Conservation (phyloP, 2,888 invertebrate species). For the Galerucella calmariensis region DNA sequence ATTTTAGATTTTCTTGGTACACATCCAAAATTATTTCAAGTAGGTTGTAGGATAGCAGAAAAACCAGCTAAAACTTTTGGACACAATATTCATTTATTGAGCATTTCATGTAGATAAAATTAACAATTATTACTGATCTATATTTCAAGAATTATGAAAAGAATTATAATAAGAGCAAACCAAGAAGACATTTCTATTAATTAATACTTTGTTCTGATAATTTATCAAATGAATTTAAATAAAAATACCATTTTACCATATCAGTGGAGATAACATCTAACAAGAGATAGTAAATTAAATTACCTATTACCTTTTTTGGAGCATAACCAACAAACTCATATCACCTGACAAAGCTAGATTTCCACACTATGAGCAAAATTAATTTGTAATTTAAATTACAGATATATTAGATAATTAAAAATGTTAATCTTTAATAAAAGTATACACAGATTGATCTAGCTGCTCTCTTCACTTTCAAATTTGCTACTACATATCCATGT, state of each 20-base stretch:
- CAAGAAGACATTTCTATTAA: neutral
- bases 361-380: too few relatives aligned
- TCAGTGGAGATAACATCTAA: neutral
- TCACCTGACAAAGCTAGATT: neutral
- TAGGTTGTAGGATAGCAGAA: neutral
- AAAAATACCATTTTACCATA: neutral
- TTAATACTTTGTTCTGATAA: neutral
- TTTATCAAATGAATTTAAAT: neutral
- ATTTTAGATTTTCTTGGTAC: conserved; percentile 8
- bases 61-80: neutral
- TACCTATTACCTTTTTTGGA: neutral
- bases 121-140: too few relatives aligned
- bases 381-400: too few relatives aligned
- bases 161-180: too few relatives aligned
- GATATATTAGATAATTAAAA: too few relatives aligned
- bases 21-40: conserved; percentile 8
- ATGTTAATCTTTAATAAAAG: too few relatives aligned
- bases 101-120: too few relatives aligned
- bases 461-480: too few relatives aligned
- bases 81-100: too few relatives aligned
- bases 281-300: neutral
- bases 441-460: too few relatives aligned
- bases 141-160: too few relatives aligned
- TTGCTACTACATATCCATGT: too few relatives aligned
- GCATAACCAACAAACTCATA: neutral